phyloP scores from a whole-genome alignment of 2,113 vertebrate genomes.

The Perca fluviatilis region DNA sequence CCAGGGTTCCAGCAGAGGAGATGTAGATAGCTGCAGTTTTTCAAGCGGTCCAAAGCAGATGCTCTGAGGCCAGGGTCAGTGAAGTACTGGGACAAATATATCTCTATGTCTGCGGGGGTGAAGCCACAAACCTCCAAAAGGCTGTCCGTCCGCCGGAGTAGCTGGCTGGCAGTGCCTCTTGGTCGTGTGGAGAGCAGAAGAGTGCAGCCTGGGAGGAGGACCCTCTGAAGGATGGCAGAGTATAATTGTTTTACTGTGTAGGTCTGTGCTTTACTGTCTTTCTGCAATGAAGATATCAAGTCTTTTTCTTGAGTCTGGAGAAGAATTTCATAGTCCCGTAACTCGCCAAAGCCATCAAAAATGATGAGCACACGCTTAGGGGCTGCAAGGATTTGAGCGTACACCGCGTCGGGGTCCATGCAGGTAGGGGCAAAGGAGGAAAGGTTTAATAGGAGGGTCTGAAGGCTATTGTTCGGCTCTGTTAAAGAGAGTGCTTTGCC shows the following conservation, averaged over 20 bases:
- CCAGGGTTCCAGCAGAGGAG: constrained; percentile 88
- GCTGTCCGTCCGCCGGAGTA: constrained; percentile 86
- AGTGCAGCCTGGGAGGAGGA: constrained; percentile 89
- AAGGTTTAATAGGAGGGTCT: constrained; percentile 85
- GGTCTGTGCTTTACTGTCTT: constrained; percentile 50
- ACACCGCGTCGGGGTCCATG: constrained; percentile 77
- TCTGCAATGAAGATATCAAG: constrained; percentile 34
- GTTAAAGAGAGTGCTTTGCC: constrained; percentile 81
- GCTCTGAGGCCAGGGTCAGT: constrained; percentile 42
- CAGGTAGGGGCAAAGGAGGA: constrained; percentile 67
- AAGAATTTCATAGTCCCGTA: constrained; percentile 84
- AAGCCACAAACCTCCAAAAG: constrained; percentile 89
- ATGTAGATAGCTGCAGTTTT: constrained; percentile 79
- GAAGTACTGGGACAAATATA: constrained; percentile 87
- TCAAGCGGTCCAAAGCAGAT: constrained; percentile 77
- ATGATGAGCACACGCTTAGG: constrained; percentile 89
- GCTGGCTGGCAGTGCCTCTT: constrained; percentile 85
- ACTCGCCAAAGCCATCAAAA: constrained; percentile 92
- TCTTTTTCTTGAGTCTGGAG: constrained; percentile 77
- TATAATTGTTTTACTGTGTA: constrained; percentile 86
- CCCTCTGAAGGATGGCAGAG: constrained; percentile 88
- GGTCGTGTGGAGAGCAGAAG: constrained; percentile 88
- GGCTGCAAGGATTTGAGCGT: constrained; percentile 82
- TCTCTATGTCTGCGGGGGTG: constrained; percentile 81
- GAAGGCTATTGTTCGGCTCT: constrained; percentile 79